Evolutionary conservation across 2,797 vertebrate species (phyloP), one percentile per base, ranked within the genome.

Genomic region (Falco concolor): DNA sequence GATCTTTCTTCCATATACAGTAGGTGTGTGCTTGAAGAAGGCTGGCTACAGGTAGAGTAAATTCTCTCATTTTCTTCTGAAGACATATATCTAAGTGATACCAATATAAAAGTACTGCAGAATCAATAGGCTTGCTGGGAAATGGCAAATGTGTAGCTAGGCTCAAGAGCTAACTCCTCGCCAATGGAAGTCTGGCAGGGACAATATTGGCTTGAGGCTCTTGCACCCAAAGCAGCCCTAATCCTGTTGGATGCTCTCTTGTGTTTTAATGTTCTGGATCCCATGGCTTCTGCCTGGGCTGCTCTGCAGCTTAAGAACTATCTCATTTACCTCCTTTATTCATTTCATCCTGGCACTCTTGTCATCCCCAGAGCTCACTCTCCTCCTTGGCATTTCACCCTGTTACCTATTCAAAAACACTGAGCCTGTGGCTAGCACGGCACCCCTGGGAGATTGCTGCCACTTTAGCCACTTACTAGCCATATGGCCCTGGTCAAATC

Each of bases 371-470:
- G 38, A 65, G 10, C 30, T 89, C 44, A 12, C 15, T 50, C 49
- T 64, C 9, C 32, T 74, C 47, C 42, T 7, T 42, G 24, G 8
- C 22, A 28, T 78, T 72, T 87, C 32, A 69, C 1, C 1, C n/a
- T 63, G 30, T 13, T 36, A 21, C 32, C 32, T 67, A 27, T 10
- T 59, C n/a, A 36, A 28, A 87, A 19, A 28, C 0, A 1, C 7
- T 0, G 0, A 72, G 47, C 32, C 56, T 18, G 13, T 59, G 69
- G 20, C 69, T 52, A 28, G 32, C 40, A 17, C 0, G 0, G 40
- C 8, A 1, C 10, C 18, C 13, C 4, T 6, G 2, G 36, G 12
- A 60, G n/a, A 12, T 34, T 42, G 30, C 16, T 90, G 67, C 34
- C 44, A 23, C 30, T 72, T 69, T 8, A 50, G 17, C 32, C 40